Base-by-base conservation (phyloP, 2,797 vertebrate species). In the Pampus argenteus region DNA sequence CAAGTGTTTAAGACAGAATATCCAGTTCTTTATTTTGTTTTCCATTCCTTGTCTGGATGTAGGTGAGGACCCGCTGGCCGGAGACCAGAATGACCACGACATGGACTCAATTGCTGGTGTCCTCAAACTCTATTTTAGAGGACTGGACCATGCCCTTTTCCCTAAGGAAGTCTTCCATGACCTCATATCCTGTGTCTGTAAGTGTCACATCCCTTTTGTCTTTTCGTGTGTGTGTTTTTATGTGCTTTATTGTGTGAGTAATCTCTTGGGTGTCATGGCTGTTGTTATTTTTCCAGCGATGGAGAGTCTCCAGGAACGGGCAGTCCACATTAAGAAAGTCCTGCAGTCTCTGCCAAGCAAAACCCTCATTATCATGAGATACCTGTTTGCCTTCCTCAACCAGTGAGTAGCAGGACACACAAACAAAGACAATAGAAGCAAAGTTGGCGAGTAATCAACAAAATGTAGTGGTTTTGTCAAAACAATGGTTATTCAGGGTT, bases 151-250 rank as follows among this genome's bases (percentile, higher is more conserved):
- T 5, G 96, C 97, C 17, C 96, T 99, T 34, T 99, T 99, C 88
- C 98, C 98, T 13, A 99, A 98, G 93, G 98, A 99, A 90, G 96
- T 98, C 92, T 99, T 99, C 88, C 97, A 97, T 74, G 98, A 99
- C 79, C 94, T 99, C 82, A 96, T 99, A 86, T 93, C 96, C 90
- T 99, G 97, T 66, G 98, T 99, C 88, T 97, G 98, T 99, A 91
- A 96, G 98, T 96, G 60, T 85, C 57, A 14, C 56, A 15, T 71
- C 66, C 66, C 58, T 62, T 57, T 14, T 52, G 22, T 68, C 13
- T 62, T 44, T 51, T 64, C 71, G 26, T 71, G 23, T 31, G 2
- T n/a, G 0, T 49, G 9, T 48, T 47, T 40, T 15, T 34, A 17
- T 74, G 25, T 31, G 28, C 9, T 45, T 9, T 25, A 62, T 56